phyloP scores from a whole-genome alignment of 2,888 invertebrate genomes.

The Sinhomidia bicolor region DNA sequence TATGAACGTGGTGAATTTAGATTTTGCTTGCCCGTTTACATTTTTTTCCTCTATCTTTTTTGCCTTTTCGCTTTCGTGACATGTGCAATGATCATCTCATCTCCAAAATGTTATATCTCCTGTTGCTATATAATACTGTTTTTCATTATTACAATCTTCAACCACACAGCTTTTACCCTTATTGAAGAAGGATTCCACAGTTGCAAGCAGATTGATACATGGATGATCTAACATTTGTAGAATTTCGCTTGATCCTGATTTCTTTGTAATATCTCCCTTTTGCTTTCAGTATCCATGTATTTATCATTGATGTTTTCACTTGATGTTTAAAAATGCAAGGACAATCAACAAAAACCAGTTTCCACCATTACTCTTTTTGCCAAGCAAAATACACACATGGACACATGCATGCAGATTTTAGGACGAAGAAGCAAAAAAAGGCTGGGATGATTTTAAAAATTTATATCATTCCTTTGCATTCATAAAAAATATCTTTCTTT shows the following conservation, averaged over 20 bases:
- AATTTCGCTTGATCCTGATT: neutral
- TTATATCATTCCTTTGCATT: neutral
- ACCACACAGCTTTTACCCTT: neutral
- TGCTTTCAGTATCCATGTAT: neutral
- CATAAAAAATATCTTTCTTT: neutral
- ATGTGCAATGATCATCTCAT: conserved; percentile 59
- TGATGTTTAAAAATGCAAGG: conserved; percentile 61
- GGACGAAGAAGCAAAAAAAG: neutral
- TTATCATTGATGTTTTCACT: conserved; percentile 27
- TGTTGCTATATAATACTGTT: neutral
- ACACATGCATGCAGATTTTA: neutral
- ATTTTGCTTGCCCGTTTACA: neutral
- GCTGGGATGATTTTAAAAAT: conserved; percentile 24
- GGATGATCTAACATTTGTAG: conserved; percentile 3
- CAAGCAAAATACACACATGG: conserved; percentile 10
- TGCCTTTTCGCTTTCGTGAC: conserved; percentile 53
- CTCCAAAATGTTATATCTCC: neutral
- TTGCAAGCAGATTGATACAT: neutral
- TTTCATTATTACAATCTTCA: neutral
- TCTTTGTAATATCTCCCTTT: neutral
- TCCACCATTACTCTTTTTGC: neutral
- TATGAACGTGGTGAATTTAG: neutral
- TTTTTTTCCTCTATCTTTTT: neutral
- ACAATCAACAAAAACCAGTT: conserved; percentile 67
- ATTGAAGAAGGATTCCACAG: neutral